Evolutionary conservation across 1,140 invertebrate genomes (phyloP), one percentile per base, ranked within the genome.

Genomic region (Varroa destructor): DNA sequence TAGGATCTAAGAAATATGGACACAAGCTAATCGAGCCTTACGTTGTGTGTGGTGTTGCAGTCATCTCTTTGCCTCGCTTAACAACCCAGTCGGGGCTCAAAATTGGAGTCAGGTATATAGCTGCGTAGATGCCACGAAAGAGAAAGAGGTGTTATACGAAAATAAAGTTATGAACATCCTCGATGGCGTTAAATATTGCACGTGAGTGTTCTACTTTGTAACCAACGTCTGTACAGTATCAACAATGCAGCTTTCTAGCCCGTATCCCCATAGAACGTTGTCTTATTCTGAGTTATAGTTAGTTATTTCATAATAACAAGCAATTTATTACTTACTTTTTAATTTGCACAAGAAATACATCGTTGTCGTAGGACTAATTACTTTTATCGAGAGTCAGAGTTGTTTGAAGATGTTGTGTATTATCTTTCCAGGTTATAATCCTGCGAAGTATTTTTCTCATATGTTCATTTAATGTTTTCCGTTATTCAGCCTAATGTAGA

Each of bases 41-140:
- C 46, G 8, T 8, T 51, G 46, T 51, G 25, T 25, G 46, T 51
- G 46, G 8, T 51, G 46, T 8, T 51, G 4, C 61, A 67, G 61
- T 46, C 40, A 46, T 46, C 36, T 67, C 40, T 67, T 67, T 37
- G 61, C 61, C 61, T 67, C 61, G 36, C 61, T 67, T 8, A 46
- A 46, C 46, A 12, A 67, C 61, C 61, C 61, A 37, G 61, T 67
- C 12, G 40, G 40, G 12, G 61, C 61, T 12, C 61, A 67, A 40
- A 67, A 67, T 40, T 67, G 61, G 61, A 67, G 61, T 67, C 61
- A 67, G 46, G 61, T 67, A 12, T 67, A 67, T 37, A 67, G 61
- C 36, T 67, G 61, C 46, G 40, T 14, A 12, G 61, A 67, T 37
- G 61, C 14, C 0, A 25, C 61, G n/a, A 67, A 67, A 46, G 61